phyloP scores from a whole-genome alignment of 2,797 vertebrate species.

The Bufotes viridis region DNA sequence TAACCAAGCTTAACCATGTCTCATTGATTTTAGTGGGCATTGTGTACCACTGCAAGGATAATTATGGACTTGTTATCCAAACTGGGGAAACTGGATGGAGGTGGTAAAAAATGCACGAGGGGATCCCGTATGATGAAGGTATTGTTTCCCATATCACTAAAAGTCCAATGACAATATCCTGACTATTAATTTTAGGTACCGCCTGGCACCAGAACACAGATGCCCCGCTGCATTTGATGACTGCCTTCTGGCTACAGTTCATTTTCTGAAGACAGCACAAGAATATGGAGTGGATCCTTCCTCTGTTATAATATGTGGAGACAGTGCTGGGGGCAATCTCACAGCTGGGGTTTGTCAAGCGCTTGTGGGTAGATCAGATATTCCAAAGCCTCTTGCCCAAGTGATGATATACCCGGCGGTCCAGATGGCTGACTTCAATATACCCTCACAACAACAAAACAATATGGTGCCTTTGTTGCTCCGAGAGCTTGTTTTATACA shows the following conservation, averaged over 20 bases:
- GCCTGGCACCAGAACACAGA: slow-evolving; percentile 78
- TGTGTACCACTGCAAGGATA: too few relatives aligned
- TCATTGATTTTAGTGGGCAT: too few relatives aligned
- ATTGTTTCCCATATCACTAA: too few relatives aligned
- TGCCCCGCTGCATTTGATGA: slow-evolving; percentile 75
- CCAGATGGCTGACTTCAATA: slow-evolving; percentile 79
- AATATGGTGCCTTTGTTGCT: slow-evolving; percentile 75
- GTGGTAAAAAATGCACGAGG: too few relatives aligned
- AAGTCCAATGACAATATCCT: neutral
- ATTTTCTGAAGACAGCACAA: slow-evolving; percentile 80
- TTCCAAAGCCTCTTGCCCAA: slow-evolving; percentile 82
- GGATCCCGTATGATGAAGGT: too few relatives aligned
- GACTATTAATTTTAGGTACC: slow-evolving; percentile 70
- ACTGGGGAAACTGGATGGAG: too few relatives aligned
- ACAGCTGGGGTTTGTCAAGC: slow-evolving; percentile 76
- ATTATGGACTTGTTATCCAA: too few relatives aligned
- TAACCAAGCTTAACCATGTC: too few relatives aligned
- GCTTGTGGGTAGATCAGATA: slow-evolving; percentile 67
- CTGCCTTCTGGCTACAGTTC: slow-evolving; percentile 74
- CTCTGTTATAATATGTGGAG: slow-evolving; percentile 76
- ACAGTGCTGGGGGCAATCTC: slow-evolving; percentile 81
- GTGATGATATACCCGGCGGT: slow-evolving; percentile 81
- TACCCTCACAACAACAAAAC: slow-evolving; percentile 87
- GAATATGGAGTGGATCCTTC: slow-evolving; percentile 69
- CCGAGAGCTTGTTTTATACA: slow-evolving; percentile 63